These are phyloP conservation scores for Odontophorus gujanensis DNA, from an alignment of 2,113 vertebrate species.

Conservation along the genomic window DNA sequence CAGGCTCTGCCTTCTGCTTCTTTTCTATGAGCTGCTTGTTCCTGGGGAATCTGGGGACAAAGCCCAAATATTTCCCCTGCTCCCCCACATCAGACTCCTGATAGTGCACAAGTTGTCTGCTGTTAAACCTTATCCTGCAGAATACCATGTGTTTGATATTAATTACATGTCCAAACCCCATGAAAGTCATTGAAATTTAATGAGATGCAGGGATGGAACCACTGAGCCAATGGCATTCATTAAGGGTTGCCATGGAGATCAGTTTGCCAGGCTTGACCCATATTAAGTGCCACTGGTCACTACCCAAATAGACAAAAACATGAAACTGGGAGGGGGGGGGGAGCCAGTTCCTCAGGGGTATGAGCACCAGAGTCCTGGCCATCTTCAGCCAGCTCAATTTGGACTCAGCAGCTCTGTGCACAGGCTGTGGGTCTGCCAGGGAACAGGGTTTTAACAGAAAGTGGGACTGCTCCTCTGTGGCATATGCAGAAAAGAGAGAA, in stretches of 20 bases:
- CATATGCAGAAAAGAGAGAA: background rate
- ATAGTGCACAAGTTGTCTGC: slow-evolving; percentile 34
- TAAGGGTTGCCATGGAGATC: slow-evolving; percentile 76
- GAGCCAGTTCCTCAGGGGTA: slow-evolving; percentile 51
- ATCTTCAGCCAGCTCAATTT: slow-evolving; percentile 28
- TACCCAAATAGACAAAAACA: slow-evolving; percentile 69
- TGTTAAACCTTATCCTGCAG: slow-evolving; percentile 66
- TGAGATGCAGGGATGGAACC: slow-evolving; percentile 73
- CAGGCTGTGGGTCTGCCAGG: background rate
- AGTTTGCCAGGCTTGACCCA: slow-evolving; percentile 75
- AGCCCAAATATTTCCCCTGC: background rate
- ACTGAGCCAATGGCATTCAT: slow-evolving; percentile 78
- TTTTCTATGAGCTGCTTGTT: background rate
- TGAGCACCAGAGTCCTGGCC: background rate
- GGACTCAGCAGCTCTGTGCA: background rate
- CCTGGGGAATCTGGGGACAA: slow-evolving; percentile 19
- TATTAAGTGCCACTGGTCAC: slow-evolving; percentile 74
- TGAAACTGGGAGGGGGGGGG: background rate
- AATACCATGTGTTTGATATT: slow-evolving; percentile 78
- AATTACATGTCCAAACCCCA: slow-evolving; percentile 73
- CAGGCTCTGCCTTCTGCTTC: background rate
- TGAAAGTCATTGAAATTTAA: slow-evolving; percentile 79
- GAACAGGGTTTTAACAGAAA: background rate
- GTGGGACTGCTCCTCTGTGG: background rate
- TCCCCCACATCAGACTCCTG: background rate